Evolutionary conservation across 2,888 invertebrate genomes (phyloP).

Genomic region (Amphipoea oculea): DNA sequence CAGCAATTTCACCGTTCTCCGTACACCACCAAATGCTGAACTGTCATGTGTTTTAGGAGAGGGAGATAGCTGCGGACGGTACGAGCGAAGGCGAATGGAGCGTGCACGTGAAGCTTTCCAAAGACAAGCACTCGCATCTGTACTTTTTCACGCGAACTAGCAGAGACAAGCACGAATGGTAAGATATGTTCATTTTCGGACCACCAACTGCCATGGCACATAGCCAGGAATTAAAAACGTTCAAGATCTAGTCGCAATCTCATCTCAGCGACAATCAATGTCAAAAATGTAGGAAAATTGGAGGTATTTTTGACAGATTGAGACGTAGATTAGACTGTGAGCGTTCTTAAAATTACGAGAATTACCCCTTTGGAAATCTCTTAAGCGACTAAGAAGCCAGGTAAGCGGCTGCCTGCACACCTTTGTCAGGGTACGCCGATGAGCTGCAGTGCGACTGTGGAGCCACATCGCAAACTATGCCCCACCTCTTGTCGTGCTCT

Average conservation of each 20-base stretch:
- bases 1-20: neutral
- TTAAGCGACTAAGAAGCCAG: neutral
- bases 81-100: slow-evolving; percentile 86
- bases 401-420: too few species aligned
- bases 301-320: too few species aligned
- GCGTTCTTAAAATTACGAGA: too few species aligned
- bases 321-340: too few species aligned
- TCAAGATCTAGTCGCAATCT: too few species aligned
- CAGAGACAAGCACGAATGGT: slow-evolving; percentile 98
- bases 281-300: too few species aligned
- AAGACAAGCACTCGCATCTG: slow-evolving; percentile 80
- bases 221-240: too few species aligned
- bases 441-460: too few species aligned
- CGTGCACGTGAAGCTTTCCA: slow-evolving; percentile 81
- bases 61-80: slow-evolving; percentile 78
- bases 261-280: too few species aligned
- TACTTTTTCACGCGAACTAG: slow-evolving; percentile 93
- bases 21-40: neutral
- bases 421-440: too few species aligned
- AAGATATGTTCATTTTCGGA: slow-evolving; percentile 60
- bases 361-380: neutral
- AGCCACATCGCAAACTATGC: too few species aligned
- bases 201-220: neutral
- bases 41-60: slow-evolving; percentile 71
- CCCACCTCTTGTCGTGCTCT: too few species aligned